Percentiles rank a stretch among this genome's conserved stretches.
These are phyloP conservation scores for Myanophis thanlyinensis DNA, from an alignment of 2,113 vertebrate species.

Conservation along the genomic window DNA sequence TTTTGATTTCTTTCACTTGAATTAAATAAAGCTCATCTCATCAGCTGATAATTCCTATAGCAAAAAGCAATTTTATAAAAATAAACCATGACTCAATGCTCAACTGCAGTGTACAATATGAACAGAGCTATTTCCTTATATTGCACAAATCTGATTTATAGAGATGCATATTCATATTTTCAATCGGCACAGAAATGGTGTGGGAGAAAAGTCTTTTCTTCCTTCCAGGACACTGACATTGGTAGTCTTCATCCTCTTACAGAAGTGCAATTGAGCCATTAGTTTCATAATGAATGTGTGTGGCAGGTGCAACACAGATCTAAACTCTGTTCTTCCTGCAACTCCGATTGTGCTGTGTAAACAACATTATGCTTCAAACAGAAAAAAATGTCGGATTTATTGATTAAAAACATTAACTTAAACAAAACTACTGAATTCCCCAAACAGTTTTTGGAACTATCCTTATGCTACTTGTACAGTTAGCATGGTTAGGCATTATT, in stretches of 20 bases:
- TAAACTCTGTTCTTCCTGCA: slow-evolving; percentile 69
- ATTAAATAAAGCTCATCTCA: slow-evolving; percentile 71
- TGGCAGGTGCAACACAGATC: slow-evolving; percentile 59
- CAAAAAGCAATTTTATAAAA: slow-evolving; percentile 68
- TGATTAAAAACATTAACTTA: slow-evolving; percentile 72
- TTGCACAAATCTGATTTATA: slow-evolving; percentile 64
- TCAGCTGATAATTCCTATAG: slow-evolving; percentile 58
- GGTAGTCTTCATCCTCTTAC: slow-evolving; percentile 69
- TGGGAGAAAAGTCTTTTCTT: slow-evolving; percentile 48
- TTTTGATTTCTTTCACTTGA: slow-evolving; percentile 54
- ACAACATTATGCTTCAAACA: slow-evolving; percentile 73
- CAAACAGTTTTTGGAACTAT: slow-evolving; percentile 74
- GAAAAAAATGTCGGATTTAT: slow-evolving; percentile 73
- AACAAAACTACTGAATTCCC: slow-evolving; percentile 67
- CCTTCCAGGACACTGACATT: slow-evolving; percentile 66
- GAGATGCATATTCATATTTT: slow-evolving; percentile 45
- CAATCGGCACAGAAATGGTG: slow-evolving; percentile 65
- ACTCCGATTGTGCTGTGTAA: slow-evolving; percentile 76
- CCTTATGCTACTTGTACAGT: slow-evolving; percentile 76
- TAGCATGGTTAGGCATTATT: slow-evolving; percentile 80
- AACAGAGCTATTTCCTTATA: slow-evolving; percentile 65
- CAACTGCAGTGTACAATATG: slow-evolving; percentile 64
- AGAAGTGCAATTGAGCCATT: slow-evolving; percentile 73
- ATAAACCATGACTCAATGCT: slow-evolving; percentile 61
- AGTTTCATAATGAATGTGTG: slow-evolving; percentile 67